Evolutionary conservation across 2,888 invertebrate genomes (phyloP).

Genomic region (Amphipyra tragopoginis): DNA sequence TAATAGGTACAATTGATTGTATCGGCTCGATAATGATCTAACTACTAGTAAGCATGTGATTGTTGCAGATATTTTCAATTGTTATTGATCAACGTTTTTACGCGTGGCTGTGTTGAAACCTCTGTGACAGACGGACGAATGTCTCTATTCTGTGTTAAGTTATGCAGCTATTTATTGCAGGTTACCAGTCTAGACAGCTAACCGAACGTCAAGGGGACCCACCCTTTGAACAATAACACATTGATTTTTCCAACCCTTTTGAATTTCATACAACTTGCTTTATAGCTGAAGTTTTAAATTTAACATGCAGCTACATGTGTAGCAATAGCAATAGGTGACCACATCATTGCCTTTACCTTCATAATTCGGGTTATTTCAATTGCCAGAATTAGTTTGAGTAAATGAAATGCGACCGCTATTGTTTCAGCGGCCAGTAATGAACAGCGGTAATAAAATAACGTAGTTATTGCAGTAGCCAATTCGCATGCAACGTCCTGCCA

Average conservation of each 20-base stretch:
- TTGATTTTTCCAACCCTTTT: neutral
- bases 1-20: slow-evolving; percentile 3
- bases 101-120: neutral
- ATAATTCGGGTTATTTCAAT: neutral
- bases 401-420: slow-evolving; percentile 16
- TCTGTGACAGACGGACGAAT: neutral
- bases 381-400: slow-evolving; percentile 2
- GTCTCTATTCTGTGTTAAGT: neutral
- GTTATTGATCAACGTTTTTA: slow-evolving; percentile 9
- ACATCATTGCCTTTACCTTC: neutral
- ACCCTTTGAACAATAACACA: neutral
- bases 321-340: no score
- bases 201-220: neutral
- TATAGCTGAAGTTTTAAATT: no score
- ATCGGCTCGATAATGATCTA: slow-evolving; percentile 21
- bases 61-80: slow-evolving; percentile 8
- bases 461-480: slow-evolving; percentile 5
- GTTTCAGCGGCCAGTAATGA: slow-evolving; percentile 1
- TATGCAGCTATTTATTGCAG: neutral
- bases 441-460: slow-evolving; percentile 6
- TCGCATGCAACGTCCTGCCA: slow-evolving; percentile 9
- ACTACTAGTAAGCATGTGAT: slow-evolving; percentile 21
- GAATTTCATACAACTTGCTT: no score
- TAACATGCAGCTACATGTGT: no score
- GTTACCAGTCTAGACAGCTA: slow-evolving; percentile 9